phyloP scores from a whole-genome alignment of 2,113 vertebrate species.

The Patagioenas fasciata region DNA sequence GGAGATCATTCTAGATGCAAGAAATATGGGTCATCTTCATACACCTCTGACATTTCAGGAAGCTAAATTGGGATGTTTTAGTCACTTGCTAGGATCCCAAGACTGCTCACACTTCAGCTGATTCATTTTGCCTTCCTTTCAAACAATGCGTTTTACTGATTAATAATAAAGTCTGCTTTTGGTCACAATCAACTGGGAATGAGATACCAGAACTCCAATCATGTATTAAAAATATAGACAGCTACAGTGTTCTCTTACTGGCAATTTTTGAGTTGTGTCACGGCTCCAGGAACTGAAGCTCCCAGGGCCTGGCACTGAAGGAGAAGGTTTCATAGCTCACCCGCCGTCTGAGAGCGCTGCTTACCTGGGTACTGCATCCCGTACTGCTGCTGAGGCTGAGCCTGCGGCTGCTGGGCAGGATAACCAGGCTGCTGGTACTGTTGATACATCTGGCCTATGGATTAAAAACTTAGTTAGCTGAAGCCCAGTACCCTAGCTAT shows the following conservation, averaged over 20 bases:
- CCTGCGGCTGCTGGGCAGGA: constrained; percentile 84
- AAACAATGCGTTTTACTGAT: neutral
- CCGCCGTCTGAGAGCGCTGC: neutral
- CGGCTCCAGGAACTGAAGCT: neutral
- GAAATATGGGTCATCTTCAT: neutral
- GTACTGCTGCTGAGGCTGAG: constrained; percentile 87
- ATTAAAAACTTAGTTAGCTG: neutral
- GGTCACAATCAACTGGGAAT: neutral
- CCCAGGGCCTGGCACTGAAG: rapidly evolving
- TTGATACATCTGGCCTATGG: constrained; percentile 92
- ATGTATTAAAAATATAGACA: rapidly evolving
- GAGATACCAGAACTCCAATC: neutral
- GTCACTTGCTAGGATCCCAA: neutral
- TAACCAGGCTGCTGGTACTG: constrained; percentile 94
- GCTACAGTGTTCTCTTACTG: neutral
- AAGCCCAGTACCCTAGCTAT: neutral
- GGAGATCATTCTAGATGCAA: neutral
- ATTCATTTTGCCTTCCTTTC: neutral
- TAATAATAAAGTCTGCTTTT: neutral
- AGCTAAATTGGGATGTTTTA: neutral
- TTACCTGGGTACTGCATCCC: constrained; percentile 95
- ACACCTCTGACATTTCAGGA: rapidly evolving
- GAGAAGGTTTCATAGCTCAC: neutral
- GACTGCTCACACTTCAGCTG: neutral
- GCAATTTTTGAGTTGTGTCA: neutral